Conservation (phyloP, 2,888 invertebrate species). For the Melanargia galathea region DNA sequence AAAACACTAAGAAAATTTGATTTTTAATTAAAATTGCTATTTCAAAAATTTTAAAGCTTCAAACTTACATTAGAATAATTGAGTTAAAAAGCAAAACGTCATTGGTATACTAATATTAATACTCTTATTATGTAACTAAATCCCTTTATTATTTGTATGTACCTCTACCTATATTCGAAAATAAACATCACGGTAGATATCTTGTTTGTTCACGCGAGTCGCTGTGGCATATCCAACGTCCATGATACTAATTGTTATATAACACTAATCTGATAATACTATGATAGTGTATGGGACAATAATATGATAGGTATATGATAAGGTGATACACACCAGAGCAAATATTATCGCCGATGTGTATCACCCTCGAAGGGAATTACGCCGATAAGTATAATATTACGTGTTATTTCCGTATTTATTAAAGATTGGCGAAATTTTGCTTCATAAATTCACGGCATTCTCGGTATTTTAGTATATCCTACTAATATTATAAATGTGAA, state of each 20-base stretch:
- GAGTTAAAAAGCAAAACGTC: neutral
- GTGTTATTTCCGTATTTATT: conserved; percentile 35
- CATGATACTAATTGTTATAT: conserved; percentile 20
- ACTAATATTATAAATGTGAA: too few relatives aligned
- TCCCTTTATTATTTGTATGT: conserved; percentile 43
- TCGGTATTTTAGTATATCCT: neutral
- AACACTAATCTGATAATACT: conserved; percentile 23
- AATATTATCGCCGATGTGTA: conserved; percentile 36
- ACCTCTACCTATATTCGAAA: conserved; percentile 35
- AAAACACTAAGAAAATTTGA: too few relatives aligned
- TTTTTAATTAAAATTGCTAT: too few relatives aligned
- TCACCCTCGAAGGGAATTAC: conserved; percentile 37
- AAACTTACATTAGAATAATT: neutral
- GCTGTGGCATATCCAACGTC: neutral
- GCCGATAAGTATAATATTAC: conserved; percentile 33
- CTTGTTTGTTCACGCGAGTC: conserved; percentile 7
- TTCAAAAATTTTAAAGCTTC: too few relatives aligned
- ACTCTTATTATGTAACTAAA: conserved; percentile 43
- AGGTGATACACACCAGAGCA: too few relatives aligned
- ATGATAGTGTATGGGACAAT: too few relatives aligned
- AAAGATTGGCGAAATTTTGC: conserved; percentile 29
- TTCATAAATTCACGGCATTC: conserved; percentile 4
- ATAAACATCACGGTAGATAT: conserved; percentile 24
- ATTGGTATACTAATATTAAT: conserved; percentile 35
- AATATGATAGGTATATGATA: conserved; percentile 25